Conservation (phyloP, 2,797 vertebrate species). For the Coreius guichenoti region DNA sequence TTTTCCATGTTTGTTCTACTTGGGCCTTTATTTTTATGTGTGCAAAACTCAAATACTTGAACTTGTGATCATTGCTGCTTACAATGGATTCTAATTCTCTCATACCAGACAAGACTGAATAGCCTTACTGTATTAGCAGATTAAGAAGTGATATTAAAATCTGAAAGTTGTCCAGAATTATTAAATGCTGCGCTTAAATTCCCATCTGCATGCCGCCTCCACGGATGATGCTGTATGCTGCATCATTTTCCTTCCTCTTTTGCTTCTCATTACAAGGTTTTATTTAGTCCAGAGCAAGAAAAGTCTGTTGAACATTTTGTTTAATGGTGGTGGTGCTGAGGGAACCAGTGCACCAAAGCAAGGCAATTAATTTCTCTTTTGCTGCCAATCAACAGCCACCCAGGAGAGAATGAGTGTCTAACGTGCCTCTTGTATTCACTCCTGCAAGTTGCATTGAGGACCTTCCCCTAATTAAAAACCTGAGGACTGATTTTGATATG, state of each 20-base stretch:
- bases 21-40: background rate
- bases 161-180: constrained; percentile 15
- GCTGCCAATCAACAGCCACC: constrained; percentile 54
- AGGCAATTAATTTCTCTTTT: constrained; percentile 58
- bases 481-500: constrained; percentile 32
- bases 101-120: background rate
- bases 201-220: background rate
- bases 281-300: constrained; percentile 45
- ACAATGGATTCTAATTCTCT: background rate
- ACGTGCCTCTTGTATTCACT: constrained; percentile 28
- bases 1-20: background rate
- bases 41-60: background rate
- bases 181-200: background rate
- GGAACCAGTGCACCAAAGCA: constrained; percentile 37
- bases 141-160: constrained; percentile 5
- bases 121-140: background rate
- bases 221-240: constrained; percentile 2
- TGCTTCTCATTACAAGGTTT: constrained; percentile 36
- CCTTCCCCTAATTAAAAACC: constrained; percentile 43
- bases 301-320: constrained; percentile 48
- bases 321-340: constrained; percentile 47
- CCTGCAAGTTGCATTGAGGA: constrained; percentile 20
- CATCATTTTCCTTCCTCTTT: constrained; percentile 17
- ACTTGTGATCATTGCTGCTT: background rate
- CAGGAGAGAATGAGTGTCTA: constrained; percentile 40